Percentiles rank a stretch among this genome's conserved stretches.
Conservation (phyloP, 2,797 vertebrate species). For the Pipistrellus nathusii region DNA sequence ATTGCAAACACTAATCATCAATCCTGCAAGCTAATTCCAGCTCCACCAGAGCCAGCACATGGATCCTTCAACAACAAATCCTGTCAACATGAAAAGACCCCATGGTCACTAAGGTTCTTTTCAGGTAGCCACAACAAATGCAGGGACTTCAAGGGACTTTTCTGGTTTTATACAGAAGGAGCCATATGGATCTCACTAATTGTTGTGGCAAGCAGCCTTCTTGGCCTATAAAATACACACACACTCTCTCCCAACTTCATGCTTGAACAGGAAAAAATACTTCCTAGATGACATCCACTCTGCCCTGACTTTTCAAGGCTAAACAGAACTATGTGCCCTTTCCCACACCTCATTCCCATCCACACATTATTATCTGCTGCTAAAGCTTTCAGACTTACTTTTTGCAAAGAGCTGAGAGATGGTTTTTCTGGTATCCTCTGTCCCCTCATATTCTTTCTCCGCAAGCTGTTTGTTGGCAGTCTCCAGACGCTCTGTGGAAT, state of each 20-base stretch:
- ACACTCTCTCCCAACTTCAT: slow-evolving; percentile 36
- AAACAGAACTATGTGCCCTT: neutral
- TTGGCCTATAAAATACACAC: slow-evolving; percentile 27
- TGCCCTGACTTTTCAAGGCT: slow-evolving; percentile 17
- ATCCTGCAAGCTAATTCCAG: neutral
- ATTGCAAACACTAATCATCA: slow-evolving; percentile 33
- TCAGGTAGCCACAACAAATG: slow-evolving; percentile 3
- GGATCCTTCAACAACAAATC: slow-evolving; percentile 1
- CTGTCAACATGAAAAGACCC: neutral
- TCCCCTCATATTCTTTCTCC: slow-evolving; percentile 96
- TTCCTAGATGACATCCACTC: neutral
- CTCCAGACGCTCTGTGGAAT: slow-evolving; percentile 95
- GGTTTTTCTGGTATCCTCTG: slow-evolving; percentile 97
- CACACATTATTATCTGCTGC: neutral
- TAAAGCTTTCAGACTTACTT: slow-evolving; percentile 90
- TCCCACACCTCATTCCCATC: neutral
- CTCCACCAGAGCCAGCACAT: slow-evolving; percentile 34
- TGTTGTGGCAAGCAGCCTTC: neutral
- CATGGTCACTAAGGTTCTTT: neutral
- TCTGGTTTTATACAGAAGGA: slow-evolving; percentile 41
- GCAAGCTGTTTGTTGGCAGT: slow-evolving; percentile 98
- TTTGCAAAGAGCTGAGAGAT: slow-evolving; percentile 97
- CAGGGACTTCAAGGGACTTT: neutral
- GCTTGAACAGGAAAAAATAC: slow-evolving; percentile 45
- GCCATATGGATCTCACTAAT: slow-evolving; percentile 15